Conservation (phyloP, 2,797 vertebrate species). For the Melanotaenia parkinsoni region DNA sequence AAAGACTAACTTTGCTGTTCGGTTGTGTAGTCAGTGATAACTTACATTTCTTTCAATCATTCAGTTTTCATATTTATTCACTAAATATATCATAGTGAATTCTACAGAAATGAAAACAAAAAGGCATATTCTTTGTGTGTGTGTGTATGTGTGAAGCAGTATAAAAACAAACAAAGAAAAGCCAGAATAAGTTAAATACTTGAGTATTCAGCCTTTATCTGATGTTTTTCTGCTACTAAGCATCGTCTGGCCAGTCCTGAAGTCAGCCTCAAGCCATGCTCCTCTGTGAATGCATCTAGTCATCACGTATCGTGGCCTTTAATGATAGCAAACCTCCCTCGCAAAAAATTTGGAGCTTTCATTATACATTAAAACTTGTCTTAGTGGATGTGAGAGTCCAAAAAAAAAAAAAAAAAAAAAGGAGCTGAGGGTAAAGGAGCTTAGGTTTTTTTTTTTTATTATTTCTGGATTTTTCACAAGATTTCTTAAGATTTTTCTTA, state of each 20-base stretch:
- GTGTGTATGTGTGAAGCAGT: neutral
- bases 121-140: neutral
- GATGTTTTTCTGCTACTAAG: slow-evolving; percentile 4
- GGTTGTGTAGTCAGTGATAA: neutral
- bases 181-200: slow-evolving; percentile 18
- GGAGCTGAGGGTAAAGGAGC: slow-evolving; percentile 23
- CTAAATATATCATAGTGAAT: neutral
- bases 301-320: slow-evolving; percentile 28
- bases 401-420: slow-evolving; percentile 7
- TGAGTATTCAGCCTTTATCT: slow-evolving; percentile 29
- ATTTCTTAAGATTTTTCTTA: slow-evolving; percentile 20
- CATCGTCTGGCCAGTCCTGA: slow-evolving; percentile 28
- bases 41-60: neutral
- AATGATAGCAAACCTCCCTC: slow-evolving; percentile 54
- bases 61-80: neutral
- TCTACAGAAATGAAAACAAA: neutral
- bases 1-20: neutral
- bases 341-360: slow-evolving; percentile 43
- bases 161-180: slow-evolving; percentile 27
- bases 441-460: slow-evolving; percentile 33
- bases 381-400: slow-evolving; percentile 26
- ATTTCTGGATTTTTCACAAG: slow-evolving; percentile 13
- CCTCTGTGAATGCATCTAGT: slow-evolving; percentile 31
- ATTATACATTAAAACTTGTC: slow-evolving; percentile 50
- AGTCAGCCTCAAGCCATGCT: slow-evolving; percentile 50